Conservation (phyloP, 2,113 vertebrate genomes). For the Emydocephalus ijimae region DNA sequence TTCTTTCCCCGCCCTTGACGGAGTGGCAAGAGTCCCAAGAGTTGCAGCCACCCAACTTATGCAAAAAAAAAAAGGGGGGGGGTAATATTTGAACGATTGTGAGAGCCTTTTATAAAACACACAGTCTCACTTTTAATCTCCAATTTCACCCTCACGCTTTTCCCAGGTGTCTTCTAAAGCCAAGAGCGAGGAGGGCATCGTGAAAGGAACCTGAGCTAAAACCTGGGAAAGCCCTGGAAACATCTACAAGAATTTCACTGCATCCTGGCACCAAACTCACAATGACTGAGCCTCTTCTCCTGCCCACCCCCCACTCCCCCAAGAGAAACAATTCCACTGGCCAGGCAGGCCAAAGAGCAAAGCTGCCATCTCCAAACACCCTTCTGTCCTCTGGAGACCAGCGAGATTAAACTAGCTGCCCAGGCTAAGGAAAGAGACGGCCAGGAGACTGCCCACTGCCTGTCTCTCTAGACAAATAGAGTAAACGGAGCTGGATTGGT, state of each 20-base stretch:
- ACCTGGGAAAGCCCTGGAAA: neutral
- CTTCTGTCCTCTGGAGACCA: neutral
- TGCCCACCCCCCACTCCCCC: fast-evolving
- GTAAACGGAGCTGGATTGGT: neutral
- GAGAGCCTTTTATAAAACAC: neutral
- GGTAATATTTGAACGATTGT: neutral
- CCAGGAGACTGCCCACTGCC: neutral
- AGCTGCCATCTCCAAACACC: neutral
- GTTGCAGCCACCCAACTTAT: neutral
- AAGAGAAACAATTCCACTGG: neutral
- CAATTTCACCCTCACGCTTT: neutral
- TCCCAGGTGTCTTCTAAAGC: neutral
- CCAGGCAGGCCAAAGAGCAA: neutral
- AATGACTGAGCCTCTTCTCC: neutral
- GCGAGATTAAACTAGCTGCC: neutral
- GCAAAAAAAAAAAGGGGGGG: too few species aligned
- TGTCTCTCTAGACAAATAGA: neutral
- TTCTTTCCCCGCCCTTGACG: too few species aligned
- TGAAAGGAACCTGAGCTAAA: neutral
- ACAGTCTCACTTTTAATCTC: too few species aligned
- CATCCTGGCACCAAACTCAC: neutral
- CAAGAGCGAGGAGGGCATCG: neutral
- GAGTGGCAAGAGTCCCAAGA: neutral
- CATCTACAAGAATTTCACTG: neutral
- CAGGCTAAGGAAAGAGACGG: neutral